Conservation (phyloP, 2,888 invertebrate species). For the Chelonus formosanus region DNA sequence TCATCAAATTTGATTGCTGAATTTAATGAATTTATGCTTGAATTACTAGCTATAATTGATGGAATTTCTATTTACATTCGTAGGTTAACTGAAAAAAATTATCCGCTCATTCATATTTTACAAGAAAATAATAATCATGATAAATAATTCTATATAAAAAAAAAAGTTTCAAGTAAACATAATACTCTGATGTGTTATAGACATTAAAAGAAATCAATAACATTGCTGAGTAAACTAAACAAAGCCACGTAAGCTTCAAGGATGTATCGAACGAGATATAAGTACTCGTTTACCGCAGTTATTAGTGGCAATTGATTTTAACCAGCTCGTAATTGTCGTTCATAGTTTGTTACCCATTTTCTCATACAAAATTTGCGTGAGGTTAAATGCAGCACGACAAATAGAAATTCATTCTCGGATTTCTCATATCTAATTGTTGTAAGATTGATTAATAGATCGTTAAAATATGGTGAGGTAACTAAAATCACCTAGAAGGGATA, state of each 20-base stretch:
- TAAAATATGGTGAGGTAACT: no score
- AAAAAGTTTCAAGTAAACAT: constrained; percentile 9
- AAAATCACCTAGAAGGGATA: no score
- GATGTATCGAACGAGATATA: constrained; percentile 24
- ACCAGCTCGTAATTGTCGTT: constrained; percentile 17
- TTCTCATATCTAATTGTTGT: no score
- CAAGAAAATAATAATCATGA: background rate
- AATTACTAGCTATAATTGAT: no score
- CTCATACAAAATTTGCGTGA: background rate
- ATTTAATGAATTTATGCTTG: no score
- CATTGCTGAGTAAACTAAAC: constrained; percentile 17
- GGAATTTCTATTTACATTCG: no score
- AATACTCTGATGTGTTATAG: constrained; percentile 7
- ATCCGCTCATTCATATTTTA: no score
- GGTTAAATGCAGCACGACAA: no score
- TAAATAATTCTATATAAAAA: constrained; percentile 1
- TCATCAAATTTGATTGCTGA: no score
- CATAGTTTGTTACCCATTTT: background rate
- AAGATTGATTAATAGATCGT: no score
- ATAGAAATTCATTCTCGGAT: no score
- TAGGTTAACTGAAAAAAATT: no score
- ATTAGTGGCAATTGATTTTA: constrained; percentile 20
- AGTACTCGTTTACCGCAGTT: constrained; percentile 1
- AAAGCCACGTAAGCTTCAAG: constrained; percentile 30
- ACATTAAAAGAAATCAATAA: constrained; percentile 18